These are phyloP conservation scores for Nebria ingens DNA, from an alignment of 1,140 invertebrate species.

Conservation along the genomic window DNA sequence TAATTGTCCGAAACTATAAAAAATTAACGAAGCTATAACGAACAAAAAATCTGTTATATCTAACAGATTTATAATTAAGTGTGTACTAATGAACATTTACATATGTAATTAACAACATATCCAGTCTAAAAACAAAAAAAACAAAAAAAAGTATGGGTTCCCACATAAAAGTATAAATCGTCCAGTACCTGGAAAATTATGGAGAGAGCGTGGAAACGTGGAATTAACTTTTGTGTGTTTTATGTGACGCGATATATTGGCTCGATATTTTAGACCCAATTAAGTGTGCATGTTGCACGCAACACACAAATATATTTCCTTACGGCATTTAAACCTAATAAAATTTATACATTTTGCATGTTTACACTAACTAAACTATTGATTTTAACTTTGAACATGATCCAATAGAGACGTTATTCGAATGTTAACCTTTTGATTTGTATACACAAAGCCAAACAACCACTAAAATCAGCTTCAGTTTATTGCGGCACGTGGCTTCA, in stretches of 20 bases:
- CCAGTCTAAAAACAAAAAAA: too few relatives aligned
- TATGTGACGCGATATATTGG: neutral
- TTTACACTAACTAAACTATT: neutral
- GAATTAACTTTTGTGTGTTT: neutral
- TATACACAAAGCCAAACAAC: too few relatives aligned
- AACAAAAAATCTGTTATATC: neutral
- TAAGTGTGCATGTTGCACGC: neutral
- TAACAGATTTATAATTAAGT: conserved; percentile 1
- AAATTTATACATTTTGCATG: conserved; percentile 7
- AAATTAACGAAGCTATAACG: neutral
- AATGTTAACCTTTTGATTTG: too few relatives aligned
- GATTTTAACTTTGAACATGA: neutral
- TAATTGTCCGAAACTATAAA: too few relatives aligned
- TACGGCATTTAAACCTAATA: conserved; percentile 6
- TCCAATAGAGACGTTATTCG: neutral
- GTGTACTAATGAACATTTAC: conserved; percentile 8
- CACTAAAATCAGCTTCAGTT: too few relatives aligned
- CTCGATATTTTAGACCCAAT: too few relatives aligned
- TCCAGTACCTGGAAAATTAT: neutral
- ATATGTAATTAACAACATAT: conserved; percentile 3
- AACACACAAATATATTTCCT: neutral
- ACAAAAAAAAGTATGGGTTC: neutral
- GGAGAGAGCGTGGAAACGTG: neutral
- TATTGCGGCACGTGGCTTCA: too few relatives aligned
- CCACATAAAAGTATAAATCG: conserved; percentile 2